Evolutionary conservation across 1,140 invertebrate genomes (phyloP), one percentile per base, ranked within the genome.

Genomic region (Heliconius hewitsoni): DNA sequence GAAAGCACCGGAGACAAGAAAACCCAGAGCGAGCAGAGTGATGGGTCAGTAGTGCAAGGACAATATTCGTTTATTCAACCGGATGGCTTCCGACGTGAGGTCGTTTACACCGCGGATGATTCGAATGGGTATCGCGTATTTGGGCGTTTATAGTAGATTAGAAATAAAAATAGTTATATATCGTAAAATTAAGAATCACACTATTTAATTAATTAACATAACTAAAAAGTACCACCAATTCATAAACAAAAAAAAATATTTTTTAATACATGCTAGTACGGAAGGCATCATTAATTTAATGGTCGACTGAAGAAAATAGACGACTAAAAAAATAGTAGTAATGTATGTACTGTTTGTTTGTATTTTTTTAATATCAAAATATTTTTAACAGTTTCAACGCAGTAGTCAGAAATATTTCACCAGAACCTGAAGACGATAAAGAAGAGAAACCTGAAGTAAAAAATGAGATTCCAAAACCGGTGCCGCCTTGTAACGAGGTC

Each of bases 31-130:
- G 96, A 96, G 90, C 82, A 90, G n/a, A 95, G 96, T 71, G 95
- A 96, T 84, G 96, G 96, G 52, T 95, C 96, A 81, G 91, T 95
- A 52, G 96, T 96, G 23, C 93, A 95, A 75, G 96, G 96, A 71
- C 90, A 93, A 46, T 96, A 96, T 85, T 95, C 95, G 71, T 90
- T 96, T 34, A 87, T 96, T 77, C 96, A 96, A 87, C 95, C 96
- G 16, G 96, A 97, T 90, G 97, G 97, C 23, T 96, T 95, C 80
- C 90, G 95, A 73, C 95, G 97, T 66, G 96, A 96, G 84, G 97
- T 97, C 16, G 95, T 97, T 75, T 97, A 97, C 91, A 96, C 96
- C 23, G 96, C 97, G 55, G 96, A 97, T 86, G 95, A 96, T 37
- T 93, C 96, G 82, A 96, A 95, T 85, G 97, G 97, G 83, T 97